phyloP scores from a whole-genome alignment of 2,797 vertebrate species.

The Alosa sapidissima region DNA sequence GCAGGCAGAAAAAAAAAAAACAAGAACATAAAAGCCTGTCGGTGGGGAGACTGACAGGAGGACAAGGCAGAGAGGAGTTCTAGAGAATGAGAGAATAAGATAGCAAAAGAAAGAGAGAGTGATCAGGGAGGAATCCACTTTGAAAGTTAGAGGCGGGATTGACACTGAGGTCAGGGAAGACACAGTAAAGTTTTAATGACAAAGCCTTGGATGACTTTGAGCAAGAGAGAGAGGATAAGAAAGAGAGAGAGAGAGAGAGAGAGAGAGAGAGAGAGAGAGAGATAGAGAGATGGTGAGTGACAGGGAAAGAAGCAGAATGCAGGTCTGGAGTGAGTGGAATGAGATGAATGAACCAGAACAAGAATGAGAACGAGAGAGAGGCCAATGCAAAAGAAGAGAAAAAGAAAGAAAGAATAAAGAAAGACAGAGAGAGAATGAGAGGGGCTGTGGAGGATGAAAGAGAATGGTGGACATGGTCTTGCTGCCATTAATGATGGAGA shows the following conservation, averaged over 20 bases:
- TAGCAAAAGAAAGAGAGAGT: neutral
- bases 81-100: neutral
- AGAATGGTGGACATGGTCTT: constrained; percentile 7
- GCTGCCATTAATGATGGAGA: constrained; percentile 3
- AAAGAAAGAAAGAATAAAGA: constrained; percentile 23
- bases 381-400: constrained; percentile 24
- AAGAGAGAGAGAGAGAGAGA: constrained; percentile 29
- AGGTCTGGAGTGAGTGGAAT: constrained; percentile 23
- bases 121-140: constrained; percentile 8
- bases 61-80: neutral
- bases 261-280: neutral
- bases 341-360: constrained; percentile 10
- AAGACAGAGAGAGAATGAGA: neutral
- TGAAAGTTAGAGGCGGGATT: constrained; percentile 18
- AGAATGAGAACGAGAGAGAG: constrained; percentile 8
- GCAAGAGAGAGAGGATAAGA: neutral
- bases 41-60: neutral
- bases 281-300: neutral
- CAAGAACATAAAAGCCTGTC: neutral
- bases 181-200: constrained; percentile 47
- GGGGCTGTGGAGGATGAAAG: neutral
- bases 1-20: neutral
- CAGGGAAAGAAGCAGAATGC: constrained; percentile 35
- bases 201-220: constrained; percentile 28
- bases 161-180: constrained; percentile 28